Evolutionary conservation across 2,113 vertebrate species (phyloP).

Genomic region (Hemibagrus wyckioides): DNA sequence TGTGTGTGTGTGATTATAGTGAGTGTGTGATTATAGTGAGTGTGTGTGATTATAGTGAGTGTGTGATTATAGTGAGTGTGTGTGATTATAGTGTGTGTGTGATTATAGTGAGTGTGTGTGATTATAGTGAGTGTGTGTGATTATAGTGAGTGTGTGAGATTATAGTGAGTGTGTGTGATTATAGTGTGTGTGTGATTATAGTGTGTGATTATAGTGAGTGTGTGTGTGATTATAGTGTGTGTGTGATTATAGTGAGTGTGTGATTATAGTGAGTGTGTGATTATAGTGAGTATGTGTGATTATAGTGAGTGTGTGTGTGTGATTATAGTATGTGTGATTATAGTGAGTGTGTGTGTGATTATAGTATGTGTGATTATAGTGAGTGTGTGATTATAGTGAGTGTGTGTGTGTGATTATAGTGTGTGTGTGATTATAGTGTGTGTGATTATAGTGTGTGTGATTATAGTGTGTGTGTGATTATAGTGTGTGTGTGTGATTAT

Average conservation of each 20-base stretch:
- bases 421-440: background rate
- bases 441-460: background rate
- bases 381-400: background rate
- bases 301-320: background rate
- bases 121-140: background rate
- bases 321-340: background rate
- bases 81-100: background rate
- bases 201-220: background rate
- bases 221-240: background rate
- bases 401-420: too few species aligned
- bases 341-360: background rate
- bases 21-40: background rate
- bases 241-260: background rate
- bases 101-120: background rate
- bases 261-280: background rate
- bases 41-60: background rate
- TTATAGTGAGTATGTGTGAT: background rate
- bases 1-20: background rate
- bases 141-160: background rate
- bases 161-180: background rate
- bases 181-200: background rate
- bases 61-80: background rate
- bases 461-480: background rate
- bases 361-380: background rate
- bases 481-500: background rate